Evolutionary conservation across 2,888 invertebrate genomes (phyloP).

Genomic region (Chaitophorus viminalis): DNA sequence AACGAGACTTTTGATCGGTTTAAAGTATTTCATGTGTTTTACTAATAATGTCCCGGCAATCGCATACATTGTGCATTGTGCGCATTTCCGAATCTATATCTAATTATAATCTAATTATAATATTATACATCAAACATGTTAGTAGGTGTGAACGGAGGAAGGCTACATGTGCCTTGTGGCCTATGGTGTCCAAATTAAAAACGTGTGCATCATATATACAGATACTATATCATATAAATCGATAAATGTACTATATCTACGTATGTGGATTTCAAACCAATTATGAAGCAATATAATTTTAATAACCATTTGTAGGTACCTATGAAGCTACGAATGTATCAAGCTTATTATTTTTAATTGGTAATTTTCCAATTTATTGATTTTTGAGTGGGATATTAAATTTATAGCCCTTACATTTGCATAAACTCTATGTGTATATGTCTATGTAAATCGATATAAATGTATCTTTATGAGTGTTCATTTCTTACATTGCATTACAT

Average conservation of each 20-base stretch:
- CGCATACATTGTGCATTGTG: too few species aligned
- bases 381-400: not conserved
- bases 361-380: constrained; percentile 8
- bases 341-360: constrained; percentile 26
- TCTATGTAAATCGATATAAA: not conserved
- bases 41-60: too few species aligned
- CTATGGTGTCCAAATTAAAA: too few species aligned
- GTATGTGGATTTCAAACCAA: not conserved
- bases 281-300: constrained; percentile 35
- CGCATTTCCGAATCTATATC: too few species aligned
- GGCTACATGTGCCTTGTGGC: too few species aligned
- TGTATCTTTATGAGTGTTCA: not conserved
- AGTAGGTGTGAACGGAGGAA: too few species aligned
- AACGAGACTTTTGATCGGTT: too few species aligned
- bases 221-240: not conserved
- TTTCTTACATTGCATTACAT: not conserved
- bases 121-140: too few species aligned
- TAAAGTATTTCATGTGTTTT: too few species aligned
- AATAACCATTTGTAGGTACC: too few species aligned
- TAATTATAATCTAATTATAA: too few species aligned
- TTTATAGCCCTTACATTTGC: constrained; percentile 30
- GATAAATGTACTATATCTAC: not conserved
- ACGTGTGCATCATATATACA: not conserved
- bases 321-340: not conserved
- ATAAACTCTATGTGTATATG: not conserved